Base-by-base conservation (phyloP, 2,797 vertebrate species). In the Bradypodion pumilum region DNA sequence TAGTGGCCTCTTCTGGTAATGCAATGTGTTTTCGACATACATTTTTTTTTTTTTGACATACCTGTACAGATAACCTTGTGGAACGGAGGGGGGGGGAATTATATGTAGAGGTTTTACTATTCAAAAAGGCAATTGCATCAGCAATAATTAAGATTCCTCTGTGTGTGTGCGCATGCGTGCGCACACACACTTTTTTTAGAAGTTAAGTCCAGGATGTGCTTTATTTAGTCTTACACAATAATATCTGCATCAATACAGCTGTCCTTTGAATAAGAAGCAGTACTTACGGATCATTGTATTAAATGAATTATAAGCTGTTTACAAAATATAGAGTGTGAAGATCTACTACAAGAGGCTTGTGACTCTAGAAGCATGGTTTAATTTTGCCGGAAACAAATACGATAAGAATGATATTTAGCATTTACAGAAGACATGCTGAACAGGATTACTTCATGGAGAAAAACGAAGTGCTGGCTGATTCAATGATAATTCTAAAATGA, bases 161-260 rank as follows among this genome's bases (percentile, higher is more conserved):
- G 19, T 25, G 1, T 78, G 90, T 7, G 46, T 49, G 13, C 13
- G 52, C 16, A 52, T 56, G 52, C 21, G 19, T 56, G 52, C 21
- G 16, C n/a, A n/a, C n/a, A n/a, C n/a, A n/a, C n/a, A n/a, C 52
- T 56, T 56, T 88, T 93, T 92, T 74, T 84, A 79, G 4, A 74
- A 21, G 12, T 81, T 40, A n/a, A 49, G 7, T 76, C 27, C 56
- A 72, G 10, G 21, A 10, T 69, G 9, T 74, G n/a, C 40, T 66
- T 84, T 84, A n/a, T 84, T 84, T 65, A 73, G 75, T n/a, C 44
- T 42, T 78, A 6, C 5, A 68, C 62, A 78, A 25, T 6, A 72
- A 52, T 8, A 29, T 37, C n/a, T 25, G 44, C 29, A 27, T 23
- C 15, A 29, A 69, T 44, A 21, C n/a, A 44, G 15, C 37, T 75